Percentiles rank a stretch among this genome's conserved stretches.
Conservation (phyloP, 2,888 invertebrate genomes). For the Acleris sparsana region DNA sequence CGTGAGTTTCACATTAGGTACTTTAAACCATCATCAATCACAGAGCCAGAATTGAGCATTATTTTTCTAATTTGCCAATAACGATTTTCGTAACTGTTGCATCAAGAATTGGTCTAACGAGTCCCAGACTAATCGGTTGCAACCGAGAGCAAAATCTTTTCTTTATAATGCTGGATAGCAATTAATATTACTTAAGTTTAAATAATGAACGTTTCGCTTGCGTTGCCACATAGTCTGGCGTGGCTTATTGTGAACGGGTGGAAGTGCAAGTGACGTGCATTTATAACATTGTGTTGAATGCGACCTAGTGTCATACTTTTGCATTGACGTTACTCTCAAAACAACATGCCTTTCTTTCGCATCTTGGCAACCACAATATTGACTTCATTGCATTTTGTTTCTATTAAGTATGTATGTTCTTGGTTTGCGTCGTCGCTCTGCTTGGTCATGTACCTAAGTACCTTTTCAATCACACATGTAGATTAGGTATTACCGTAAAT, state of each 20-base stretch:
- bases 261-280: background rate
- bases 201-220: constrained; percentile 68
- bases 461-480: too few relatives aligned
- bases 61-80: constrained; percentile 60
- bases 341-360: background rate
- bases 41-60: constrained; percentile 44
- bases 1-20: constrained; percentile 17
- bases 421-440: too few relatives aligned
- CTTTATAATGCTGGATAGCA: constrained; percentile 66
- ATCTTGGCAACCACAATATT: background rate
- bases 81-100: constrained; percentile 67
- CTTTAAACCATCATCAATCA: constrained; percentile 43
- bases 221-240: constrained; percentile 51
- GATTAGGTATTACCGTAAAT: too few relatives aligned
- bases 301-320: background rate
- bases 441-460: too few relatives aligned
- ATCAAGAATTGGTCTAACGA: constrained; percentile 55
- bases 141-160: constrained; percentile 63
- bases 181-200: constrained; percentile 76
- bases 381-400: too few relatives aligned
- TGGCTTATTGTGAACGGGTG: constrained; percentile 10
- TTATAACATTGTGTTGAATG: background rate
- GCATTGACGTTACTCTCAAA: background rate
- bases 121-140: constrained; percentile 64
- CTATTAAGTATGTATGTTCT: too few relatives aligned